Conservation (phyloP, 2,888 invertebrate genomes). For the Hypsopygia costalis region DNA sequence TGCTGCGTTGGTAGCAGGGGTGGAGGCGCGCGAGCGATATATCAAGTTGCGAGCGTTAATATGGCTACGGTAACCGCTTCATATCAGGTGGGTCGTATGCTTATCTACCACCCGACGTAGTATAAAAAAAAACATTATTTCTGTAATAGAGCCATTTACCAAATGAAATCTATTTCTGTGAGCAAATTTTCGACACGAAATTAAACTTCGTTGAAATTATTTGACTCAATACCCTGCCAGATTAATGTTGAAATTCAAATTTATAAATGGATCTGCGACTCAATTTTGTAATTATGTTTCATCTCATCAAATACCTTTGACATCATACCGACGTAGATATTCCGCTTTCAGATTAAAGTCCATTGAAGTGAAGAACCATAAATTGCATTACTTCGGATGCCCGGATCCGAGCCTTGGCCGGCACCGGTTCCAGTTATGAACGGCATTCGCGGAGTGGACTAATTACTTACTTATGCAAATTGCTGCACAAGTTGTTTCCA, state of each 20-base stretch:
- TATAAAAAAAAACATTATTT: too few species aligned
- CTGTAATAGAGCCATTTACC: neutral
- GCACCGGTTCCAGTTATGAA: conserved; percentile 18
- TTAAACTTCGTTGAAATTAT: neutral
- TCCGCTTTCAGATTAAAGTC: neutral
- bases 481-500: conserved; percentile 30
- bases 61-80: too few species aligned
- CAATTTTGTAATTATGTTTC: neutral
- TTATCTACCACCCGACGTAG: too few species aligned
- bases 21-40: too few species aligned
- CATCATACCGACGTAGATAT: too few species aligned
- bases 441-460: conserved; percentile 24
- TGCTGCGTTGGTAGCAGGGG: too few species aligned
- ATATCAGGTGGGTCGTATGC: too few species aligned
- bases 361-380: conserved; percentile 17
- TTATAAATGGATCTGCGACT: too few species aligned
- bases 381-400: conserved; percentile 19
- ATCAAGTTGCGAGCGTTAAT: too few species aligned
- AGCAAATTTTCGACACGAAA: conserved; percentile 1
- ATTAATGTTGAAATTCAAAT: too few species aligned
- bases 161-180: conserved; percentile 1
- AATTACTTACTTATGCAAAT: conserved; percentile 46
- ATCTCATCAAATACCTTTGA: too few species aligned
- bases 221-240: neutral
- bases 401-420: neutral